Evolutionary conservation across 2,113 vertebrate species (phyloP).

Genomic region (Anarrhichthys ocellatus): DNA sequence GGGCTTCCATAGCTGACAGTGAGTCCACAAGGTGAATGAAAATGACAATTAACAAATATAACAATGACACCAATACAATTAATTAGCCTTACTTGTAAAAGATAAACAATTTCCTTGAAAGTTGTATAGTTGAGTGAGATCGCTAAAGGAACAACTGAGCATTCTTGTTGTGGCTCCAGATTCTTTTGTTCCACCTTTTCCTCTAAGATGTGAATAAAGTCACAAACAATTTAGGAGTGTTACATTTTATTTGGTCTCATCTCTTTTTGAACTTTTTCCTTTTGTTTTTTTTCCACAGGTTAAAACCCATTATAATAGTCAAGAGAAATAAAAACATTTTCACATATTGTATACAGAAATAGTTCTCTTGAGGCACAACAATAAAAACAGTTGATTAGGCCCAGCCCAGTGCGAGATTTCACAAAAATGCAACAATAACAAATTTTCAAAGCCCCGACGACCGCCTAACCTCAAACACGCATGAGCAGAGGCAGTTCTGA

Average conservation of each 20-base stretch:
- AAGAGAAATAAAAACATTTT: slow-evolving; percentile 76
- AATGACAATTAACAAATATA: neutral
- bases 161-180: neutral
- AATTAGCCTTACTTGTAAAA: neutral
- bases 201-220: neutral
- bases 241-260: slow-evolving; percentile 86
- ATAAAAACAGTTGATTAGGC: slow-evolving; percentile 83
- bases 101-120: neutral
- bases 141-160: neutral
- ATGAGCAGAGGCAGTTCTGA: slow-evolving; percentile 49
- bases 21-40: neutral
- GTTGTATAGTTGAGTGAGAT: neutral
- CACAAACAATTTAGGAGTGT: slow-evolving; percentile 64
- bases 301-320: slow-evolving; percentile 82
- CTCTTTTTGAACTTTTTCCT: slow-evolving; percentile 71
- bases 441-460: slow-evolving; percentile 63
- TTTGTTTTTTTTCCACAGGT: slow-evolving; percentile 78
- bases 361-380: slow-evolving; percentile 69
- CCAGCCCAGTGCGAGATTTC: slow-evolving; percentile 84
- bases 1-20: neutral
- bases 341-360: slow-evolving; percentile 78
- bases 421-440: slow-evolving; percentile 68
- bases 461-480: slow-evolving; percentile 35
- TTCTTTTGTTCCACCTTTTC: neutral
- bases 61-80: neutral